Percentiles rank a stretch among this genome's conserved stretches.
phyloP scores from a whole-genome alignment of 2,113 vertebrate genomes.

The Oriolus oriolus region DNA sequence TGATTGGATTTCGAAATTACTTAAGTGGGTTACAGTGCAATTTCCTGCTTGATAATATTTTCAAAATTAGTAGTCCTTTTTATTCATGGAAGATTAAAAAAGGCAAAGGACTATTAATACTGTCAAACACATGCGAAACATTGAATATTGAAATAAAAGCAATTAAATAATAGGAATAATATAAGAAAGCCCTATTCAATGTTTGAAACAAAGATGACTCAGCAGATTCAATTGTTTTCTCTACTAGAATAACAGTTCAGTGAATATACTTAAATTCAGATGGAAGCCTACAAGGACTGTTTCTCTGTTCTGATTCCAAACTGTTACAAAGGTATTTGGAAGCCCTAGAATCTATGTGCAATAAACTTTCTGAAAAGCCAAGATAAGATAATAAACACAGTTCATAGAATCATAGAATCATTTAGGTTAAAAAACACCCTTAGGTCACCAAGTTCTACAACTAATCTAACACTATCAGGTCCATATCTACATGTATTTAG shows the following conservation, averaged over 20 bases:
- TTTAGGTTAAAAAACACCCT: not conserved
- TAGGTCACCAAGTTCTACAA: not conserved
- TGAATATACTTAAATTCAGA: not conserved
- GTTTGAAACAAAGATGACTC: not conserved
- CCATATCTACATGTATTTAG: not conserved
- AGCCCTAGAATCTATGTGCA: not conserved
- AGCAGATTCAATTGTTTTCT: not conserved
- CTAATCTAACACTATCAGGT: rapidly evolving
- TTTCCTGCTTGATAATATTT: not conserved
- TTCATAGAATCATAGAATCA: not conserved
- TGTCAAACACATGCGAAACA: not conserved
- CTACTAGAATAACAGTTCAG: not conserved
- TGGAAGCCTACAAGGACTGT: not conserved
- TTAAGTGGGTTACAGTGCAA: not conserved
- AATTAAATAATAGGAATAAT: not conserved
- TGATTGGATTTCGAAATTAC: not conserved
- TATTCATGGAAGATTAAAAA: not conserved
- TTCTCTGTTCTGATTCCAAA: not conserved
- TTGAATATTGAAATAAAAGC: not conserved
- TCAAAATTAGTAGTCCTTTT: not conserved
- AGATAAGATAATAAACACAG: not conserved
- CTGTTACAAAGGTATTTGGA: not conserved
- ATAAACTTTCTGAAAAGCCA: not conserved
- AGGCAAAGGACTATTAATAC: not conserved
- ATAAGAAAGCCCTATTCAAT: not conserved